Conservation (phyloP, 2,888 invertebrate species). For the Pemphredon lugubris region DNA sequence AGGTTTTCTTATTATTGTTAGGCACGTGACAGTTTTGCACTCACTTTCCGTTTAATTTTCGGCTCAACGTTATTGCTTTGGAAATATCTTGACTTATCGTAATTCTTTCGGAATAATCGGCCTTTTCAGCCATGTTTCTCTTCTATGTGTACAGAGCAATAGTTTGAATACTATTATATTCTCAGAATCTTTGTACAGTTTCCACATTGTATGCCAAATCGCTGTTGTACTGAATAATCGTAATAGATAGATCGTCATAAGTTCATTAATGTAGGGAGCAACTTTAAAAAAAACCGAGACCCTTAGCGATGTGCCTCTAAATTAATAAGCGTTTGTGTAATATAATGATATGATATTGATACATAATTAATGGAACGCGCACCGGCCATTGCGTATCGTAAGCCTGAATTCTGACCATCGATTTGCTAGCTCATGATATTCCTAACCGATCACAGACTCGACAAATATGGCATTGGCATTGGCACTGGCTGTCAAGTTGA, state of each 20-base stretch:
- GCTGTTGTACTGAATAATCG: slow-evolving; percentile 67
- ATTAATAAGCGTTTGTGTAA: slow-evolving; percentile 79
- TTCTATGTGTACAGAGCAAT: slow-evolving; percentile 60
- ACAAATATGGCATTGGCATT: slow-evolving; percentile 64
- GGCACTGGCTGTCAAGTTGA: slow-evolving; percentile 71
- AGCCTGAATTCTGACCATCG: slow-evolving; percentile 73
- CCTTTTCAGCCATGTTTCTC: slow-evolving; percentile 47
- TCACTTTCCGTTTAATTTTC: slow-evolving; percentile 26
- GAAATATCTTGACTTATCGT: slow-evolving; percentile 31
- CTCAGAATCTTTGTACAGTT: slow-evolving; percentile 67
- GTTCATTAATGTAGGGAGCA: slow-evolving; percentile 75
- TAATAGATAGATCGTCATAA: slow-evolving; percentile 68
- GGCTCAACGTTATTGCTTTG: slow-evolving; percentile 35
- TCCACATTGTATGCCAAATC: slow-evolving; percentile 67
- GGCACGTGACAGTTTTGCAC: slow-evolving; percentile 59
- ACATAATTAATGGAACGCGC: slow-evolving; percentile 65
- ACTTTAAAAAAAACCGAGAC: slow-evolving; percentile 76
- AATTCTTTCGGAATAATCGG: slow-evolving; percentile 46
- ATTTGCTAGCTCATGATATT: slow-evolving; percentile 69
- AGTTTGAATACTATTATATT: slow-evolving; percentile 58
- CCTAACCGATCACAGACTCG: slow-evolving; percentile 72
- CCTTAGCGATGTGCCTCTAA: slow-evolving; percentile 81
- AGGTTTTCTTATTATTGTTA: slow-evolving; percentile 51
- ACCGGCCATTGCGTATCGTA: slow-evolving; percentile 66
- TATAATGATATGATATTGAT: slow-evolving; percentile 71